These are phyloP conservation scores for Aphidius gifuensis DNA, from an alignment of 1,140 invertebrate species.

Conservation along the genomic window DNA sequence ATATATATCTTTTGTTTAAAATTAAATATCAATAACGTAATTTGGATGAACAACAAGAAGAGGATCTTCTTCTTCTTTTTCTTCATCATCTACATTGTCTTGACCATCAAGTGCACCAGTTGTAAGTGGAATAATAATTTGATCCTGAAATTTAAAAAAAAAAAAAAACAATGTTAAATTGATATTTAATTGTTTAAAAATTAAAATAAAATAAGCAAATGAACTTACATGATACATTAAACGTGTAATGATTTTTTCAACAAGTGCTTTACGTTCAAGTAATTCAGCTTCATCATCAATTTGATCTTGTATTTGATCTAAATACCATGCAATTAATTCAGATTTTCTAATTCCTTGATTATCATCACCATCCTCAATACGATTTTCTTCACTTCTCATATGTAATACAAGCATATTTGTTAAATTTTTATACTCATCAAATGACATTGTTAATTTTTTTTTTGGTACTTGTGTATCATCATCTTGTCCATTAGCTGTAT, in stretches of 20 bases:
- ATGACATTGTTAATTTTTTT: slow-evolving; percentile 87
- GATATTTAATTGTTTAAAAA: slow-evolving; percentile 19
- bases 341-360: slow-evolving; percentile 71
- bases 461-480: slow-evolving; percentile 52
- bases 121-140: slow-evolving; percentile 87
- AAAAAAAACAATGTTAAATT: slow-evolving; percentile 25
- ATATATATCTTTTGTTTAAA: not conserved
- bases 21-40: slow-evolving; percentile 73
- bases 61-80: slow-evolving; percentile 75
- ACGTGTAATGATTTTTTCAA: slow-evolving; percentile 95
- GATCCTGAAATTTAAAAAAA: slow-evolving; percentile 65
- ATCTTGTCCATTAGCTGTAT: not conserved
- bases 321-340: slow-evolving; percentile 92
- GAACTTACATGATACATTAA: slow-evolving; percentile 82
- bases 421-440: slow-evolving; percentile 91
- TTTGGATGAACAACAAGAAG: slow-evolving; percentile 93
- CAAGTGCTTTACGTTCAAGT: slow-evolving; percentile 80
- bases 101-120: slow-evolving; percentile 57
- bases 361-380: slow-evolving; percentile 59
- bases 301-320: slow-evolving; percentile 82
- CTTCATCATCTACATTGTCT: slow-evolving; percentile 41
- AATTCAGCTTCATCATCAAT: slow-evolving; percentile 91
- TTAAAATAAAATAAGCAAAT: slow-evolving; percentile 12
- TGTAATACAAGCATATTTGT: slow-evolving; percentile 88
- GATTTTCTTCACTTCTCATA: slow-evolving; percentile 80